Conservation (phyloP, 2,888 invertebrate species). For the Watsonalla cultraria region DNA sequence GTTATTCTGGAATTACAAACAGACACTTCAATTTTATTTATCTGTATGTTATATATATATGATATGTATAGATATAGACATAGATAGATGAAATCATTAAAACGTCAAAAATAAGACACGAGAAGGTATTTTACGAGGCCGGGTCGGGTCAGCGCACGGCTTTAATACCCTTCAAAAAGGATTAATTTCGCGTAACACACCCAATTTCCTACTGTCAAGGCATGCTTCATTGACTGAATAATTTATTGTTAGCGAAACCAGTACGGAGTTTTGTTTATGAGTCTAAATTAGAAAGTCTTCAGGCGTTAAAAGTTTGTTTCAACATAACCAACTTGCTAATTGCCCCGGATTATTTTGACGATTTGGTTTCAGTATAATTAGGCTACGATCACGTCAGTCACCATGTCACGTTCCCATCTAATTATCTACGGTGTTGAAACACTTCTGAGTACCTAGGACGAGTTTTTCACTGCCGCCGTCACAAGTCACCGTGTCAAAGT, state of each 20-base stretch:
- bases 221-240: slow-evolving; percentile 52
- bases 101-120: neutral
- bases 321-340: neutral
- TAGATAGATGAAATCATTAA: neutral
- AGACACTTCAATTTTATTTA: too few relatives aligned
- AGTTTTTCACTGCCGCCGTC: too few relatives aligned
- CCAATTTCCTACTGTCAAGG: slow-evolving; percentile 56
- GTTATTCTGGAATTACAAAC: too few relatives aligned
- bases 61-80: too few relatives aligned
- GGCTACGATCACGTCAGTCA: too few relatives aligned
- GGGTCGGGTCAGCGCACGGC: slow-evolving; percentile 11
- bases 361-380: too few relatives aligned
- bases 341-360: neutral
- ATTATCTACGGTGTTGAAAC: too few relatives aligned
- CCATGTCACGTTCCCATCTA: too few relatives aligned
- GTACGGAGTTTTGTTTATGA: slow-evolving; percentile 19
- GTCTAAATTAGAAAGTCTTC: slow-evolving; percentile 1
- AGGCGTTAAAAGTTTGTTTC: slow-evolving; percentile 5
- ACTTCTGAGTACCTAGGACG: too few relatives aligned
- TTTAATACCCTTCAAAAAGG: slow-evolving; percentile 32
- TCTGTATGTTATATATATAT: too few relatives aligned
- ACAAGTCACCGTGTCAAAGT: too few relatives aligned
- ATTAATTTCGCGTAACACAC: slow-evolving; percentile 38
- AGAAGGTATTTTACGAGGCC: slow-evolving; percentile 2
- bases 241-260: slow-evolving; percentile 50